phyloP scores from a whole-genome alignment of 2,888 invertebrate genomes.

The Coelinius sp. region DNA sequence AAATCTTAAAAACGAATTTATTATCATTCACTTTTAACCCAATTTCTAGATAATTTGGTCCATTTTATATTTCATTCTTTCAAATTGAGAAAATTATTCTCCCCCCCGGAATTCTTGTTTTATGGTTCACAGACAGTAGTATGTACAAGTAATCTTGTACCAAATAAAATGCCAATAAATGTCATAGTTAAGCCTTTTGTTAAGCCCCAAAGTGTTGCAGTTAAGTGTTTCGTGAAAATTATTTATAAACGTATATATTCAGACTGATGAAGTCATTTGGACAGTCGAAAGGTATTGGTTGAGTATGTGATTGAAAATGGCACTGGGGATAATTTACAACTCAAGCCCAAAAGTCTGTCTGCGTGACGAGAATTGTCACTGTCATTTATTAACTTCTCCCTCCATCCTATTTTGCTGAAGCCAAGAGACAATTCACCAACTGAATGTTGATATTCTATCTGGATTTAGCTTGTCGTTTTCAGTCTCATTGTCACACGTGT shows the following conservation, averaged over 20 bases:
- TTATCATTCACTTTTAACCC: not conserved
- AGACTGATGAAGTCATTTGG: not conserved
- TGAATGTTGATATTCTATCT: conserved; percentile 1
- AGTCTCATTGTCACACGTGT: conserved; percentile 18
- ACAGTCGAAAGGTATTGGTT: not conserved
- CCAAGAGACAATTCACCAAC: not conserved
- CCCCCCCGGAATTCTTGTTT: not conserved
- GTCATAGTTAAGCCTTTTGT: not conserved
- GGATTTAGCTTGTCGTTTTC: conserved; percentile 7
- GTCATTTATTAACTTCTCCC: conserved; percentile 10
- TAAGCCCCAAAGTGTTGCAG: not conserved
- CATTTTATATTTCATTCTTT: too few species aligned
- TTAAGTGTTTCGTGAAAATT: not conserved
- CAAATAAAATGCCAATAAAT: not conserved
- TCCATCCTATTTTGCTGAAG: not conserved
- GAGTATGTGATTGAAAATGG: not conserved
- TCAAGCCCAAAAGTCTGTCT: not conserved
- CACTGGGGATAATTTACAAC: not conserved
- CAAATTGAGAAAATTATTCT: too few species aligned
- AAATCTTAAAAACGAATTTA: not conserved
- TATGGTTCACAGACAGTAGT: not conserved
- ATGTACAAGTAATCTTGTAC: not conserved
- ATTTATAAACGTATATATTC: not conserved
- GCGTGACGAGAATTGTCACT: conserved; percentile 7
- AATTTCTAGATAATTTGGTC: not conserved